Evolutionary conservation across 2,888 invertebrate species (phyloP), one percentile per base, ranked within the genome.

Genomic region (Meiosimyza platycephala): DNA sequence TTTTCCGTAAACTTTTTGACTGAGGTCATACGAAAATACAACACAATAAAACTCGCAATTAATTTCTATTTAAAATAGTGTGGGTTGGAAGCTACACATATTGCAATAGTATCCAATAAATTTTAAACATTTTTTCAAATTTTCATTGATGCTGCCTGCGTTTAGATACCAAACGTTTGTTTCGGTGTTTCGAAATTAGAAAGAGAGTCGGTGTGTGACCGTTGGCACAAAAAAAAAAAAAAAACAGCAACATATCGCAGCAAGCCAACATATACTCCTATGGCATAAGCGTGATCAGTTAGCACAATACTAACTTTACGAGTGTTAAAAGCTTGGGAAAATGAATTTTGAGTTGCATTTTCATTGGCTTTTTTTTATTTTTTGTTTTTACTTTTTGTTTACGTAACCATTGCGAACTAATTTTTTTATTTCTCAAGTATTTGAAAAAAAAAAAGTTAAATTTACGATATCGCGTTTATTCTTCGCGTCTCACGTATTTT

Each of bases 151-250:
- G 40, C 40, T 40, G 40, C 40, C 40, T 40, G 40, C 40, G 1
- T 9, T 40, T 40, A 40, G 40, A 7, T 6, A 6, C 40, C 40
- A 40, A 40, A 40, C 40, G 40, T 40, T 40, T 40, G 40, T 9
- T 40, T 40, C 4, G 40, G 40, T 40, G 9, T 40, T 40, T 22
- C 54, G 51, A 65, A 54, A 65, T 54, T 54, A 51, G 65, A 65
- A 65, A 52, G 52, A 52, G 40, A 65, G 9, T 47, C 50, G 47
- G 50, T 22, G 64, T 48, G 66, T 28, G 62, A 70, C 66, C 67
- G 67, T 72, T 72, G 72, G 72, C 62, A 62, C 63, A 48, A 66
- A 74, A 71, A 72, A 48, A 66, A 74, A 71, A 72, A 63, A 67
- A 72, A 71, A 67, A 72, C 71, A 70, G 62, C 51, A 50, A 40